Evolutionary conservation across 2,888 invertebrate genomes (phyloP), one percentile per base, ranked within the genome.

Genomic region (Podabrus alpinus): DNA sequence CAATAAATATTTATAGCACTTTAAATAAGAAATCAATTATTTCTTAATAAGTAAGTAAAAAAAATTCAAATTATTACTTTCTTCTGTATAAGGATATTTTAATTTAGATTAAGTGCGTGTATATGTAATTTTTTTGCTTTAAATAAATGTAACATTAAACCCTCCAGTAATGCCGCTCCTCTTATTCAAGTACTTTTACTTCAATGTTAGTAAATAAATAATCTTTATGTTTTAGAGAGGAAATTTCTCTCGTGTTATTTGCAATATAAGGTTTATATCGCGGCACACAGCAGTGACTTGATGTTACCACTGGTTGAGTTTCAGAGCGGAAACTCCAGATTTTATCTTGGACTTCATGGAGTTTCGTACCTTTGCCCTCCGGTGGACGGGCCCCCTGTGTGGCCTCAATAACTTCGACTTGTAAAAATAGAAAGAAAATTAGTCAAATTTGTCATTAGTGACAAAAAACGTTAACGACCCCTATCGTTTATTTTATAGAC

Each of bases 161-260:
- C 71, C 45, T 66, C 15, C 24, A 24, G 66, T 59, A 24, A n/a
- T 21, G 13, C 71, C 71, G 24, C 71, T 66, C 71, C 71, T 71
- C 16, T n/a, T 10, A 9, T 1, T 16, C 24, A 13, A 15, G 71
- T 64, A 71, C 69, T 62, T 64, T 64, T 64, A 64, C 62, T 64
- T 64, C 62, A 64, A 64, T 64, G 62, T 19, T 15, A 64, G 19
- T 19, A 64, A 64, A 19, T n/a, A 19, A 64, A 64, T 64, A 21
- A 19, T n/a, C 13, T 64, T 64, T 64, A n/a, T 7, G 24, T 16
- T 73, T 64, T 73, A 73, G 72, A 73, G 68, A 69, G 68, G 59
- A 59, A 68, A 68, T 73, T 73, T 73, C 72, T 68, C 59, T 45
- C 16, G 24, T 64, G 25, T 72, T 73, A 45, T 24, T 72, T 73